Evolutionary conservation across 2,113 vertebrate species (phyloP).

Genomic region (Phalacrocorax brasilianus): DNA sequence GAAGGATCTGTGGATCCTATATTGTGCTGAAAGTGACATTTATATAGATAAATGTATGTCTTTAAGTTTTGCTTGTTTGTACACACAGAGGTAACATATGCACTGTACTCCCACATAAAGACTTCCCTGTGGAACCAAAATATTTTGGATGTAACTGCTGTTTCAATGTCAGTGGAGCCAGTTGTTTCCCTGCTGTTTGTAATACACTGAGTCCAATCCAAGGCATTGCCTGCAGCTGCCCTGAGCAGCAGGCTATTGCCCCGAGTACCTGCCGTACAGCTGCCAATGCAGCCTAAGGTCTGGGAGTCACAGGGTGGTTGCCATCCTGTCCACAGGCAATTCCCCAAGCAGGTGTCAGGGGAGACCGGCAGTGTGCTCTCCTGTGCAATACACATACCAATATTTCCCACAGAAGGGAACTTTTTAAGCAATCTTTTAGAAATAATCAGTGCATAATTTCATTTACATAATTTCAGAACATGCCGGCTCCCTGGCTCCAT

Average conservation of each 20-base stretch:
- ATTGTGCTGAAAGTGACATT: background rate
- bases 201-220: background rate
- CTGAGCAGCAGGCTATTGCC: background rate
- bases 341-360: background rate
- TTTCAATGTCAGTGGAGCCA: background rate
- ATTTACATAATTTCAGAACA: background rate
- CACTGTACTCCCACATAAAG: background rate
- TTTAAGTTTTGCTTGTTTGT: conserved; percentile 17
- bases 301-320: background rate
- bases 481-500: background rate
- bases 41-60: background rate
- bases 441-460: background rate
- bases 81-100: background rate
- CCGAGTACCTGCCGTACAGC: background rate
- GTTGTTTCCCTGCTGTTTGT: rapidly evolving
- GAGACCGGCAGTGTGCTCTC: background rate
- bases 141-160: background rate
- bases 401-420: background rate
- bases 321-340: background rate
- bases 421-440: background rate
- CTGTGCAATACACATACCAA: background rate
- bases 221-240: background rate
- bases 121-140: background rate
- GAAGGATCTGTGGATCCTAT: background rate
- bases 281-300: background rate